Percentiles rank a stretch among this genome's conserved stretches.
Evolutionary conservation across 2,113 vertebrate species (phyloP).

Genomic region (Coturnix japonica): DNA sequence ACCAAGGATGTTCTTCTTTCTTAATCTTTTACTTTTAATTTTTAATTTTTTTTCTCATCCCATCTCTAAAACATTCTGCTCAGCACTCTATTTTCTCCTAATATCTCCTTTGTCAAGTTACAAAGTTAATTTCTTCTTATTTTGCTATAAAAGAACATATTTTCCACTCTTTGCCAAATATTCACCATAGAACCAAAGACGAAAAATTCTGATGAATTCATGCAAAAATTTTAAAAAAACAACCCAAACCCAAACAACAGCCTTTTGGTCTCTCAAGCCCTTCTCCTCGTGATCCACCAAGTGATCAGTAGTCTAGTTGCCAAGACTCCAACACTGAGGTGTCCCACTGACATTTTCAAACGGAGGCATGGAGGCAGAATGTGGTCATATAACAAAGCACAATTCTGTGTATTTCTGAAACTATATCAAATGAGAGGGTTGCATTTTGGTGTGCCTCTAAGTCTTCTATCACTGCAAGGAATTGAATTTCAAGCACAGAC

Average conservation of each 20-base stretch:
- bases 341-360: neutral
- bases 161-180: neutral
- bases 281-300: neutral
- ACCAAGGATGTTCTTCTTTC: neutral
- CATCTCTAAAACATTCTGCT: neutral
- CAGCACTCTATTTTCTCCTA: neutral
- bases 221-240: neutral
- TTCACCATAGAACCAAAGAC: neutral
- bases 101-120: neutral
- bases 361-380: neutral
- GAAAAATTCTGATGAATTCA: neutral
- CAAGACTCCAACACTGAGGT: neutral
- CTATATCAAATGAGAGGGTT: neutral
- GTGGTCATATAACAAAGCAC: too few species aligned
- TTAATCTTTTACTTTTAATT: neutral
- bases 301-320: neutral
- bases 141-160: neutral
- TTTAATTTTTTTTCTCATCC: neutral
- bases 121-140: neutral
- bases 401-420: neutral
- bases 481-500: neutral
- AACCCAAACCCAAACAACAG: neutral
- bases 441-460: neutral
- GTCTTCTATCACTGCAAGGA: neutral
- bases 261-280: rapidly evolving